Conservation (phyloP, 2,888 invertebrate genomes). For the Hirtodrosophila duncani region DNA sequence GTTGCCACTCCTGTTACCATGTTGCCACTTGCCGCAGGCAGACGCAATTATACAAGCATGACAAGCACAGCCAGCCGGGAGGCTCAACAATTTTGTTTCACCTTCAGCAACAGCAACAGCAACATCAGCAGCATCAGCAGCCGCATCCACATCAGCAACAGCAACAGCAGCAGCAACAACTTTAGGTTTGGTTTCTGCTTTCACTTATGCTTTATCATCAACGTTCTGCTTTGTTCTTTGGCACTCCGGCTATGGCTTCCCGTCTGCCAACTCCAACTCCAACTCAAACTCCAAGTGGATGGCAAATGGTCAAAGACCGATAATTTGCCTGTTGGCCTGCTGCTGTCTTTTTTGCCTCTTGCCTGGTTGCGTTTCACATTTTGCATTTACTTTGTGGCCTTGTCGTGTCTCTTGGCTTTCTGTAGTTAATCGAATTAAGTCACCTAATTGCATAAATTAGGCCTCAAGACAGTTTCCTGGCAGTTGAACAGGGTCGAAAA, state of each 20-base stretch:
- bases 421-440: conserved; percentile 47
- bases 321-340: conserved; percentile 13
- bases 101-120: too few relatives aligned
- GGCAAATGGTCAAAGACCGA: conserved; percentile 8
- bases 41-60: conserved; percentile 26
- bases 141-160: too few relatives aligned
- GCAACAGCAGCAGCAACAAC: too few relatives aligned
- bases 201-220: neutral
- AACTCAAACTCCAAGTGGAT: too few relatives aligned
- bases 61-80: conserved; percentile 28
- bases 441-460: conserved; percentile 30
- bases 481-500: neutral
- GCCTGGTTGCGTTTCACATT: conserved; percentile 3
- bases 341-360: neutral
- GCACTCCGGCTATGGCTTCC: too few relatives aligned
- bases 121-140: too few relatives aligned
- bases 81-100: conserved; percentile 7
- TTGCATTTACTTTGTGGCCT: neutral
- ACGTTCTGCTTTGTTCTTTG: too few relatives aligned
- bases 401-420: conserved; percentile 2
- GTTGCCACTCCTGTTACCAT: neutral
- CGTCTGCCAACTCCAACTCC: too few relatives aligned
- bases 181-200: neutral
- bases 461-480: conserved; percentile 4
- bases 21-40: conserved; percentile 12